Conservation (phyloP, 2,113 vertebrate species). For the Dunckerocampus dactyliophorus region DNA sequence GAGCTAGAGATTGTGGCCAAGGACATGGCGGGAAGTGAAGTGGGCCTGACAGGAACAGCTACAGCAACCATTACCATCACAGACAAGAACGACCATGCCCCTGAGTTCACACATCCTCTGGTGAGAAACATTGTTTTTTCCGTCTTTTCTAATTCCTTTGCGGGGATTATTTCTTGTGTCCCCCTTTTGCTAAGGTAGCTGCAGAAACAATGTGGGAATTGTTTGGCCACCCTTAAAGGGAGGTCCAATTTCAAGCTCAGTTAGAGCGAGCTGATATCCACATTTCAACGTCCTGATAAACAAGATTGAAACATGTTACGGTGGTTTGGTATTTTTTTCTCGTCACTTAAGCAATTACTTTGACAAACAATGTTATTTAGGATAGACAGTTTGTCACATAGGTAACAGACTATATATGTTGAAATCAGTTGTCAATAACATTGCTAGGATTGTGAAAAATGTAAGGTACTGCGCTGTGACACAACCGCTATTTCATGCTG, state of each 20-base stretch:
- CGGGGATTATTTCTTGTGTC: neutral
- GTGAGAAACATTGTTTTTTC: slow-evolving; percentile 66
- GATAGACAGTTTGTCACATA: too few relatives aligned
- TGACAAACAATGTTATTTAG: too few relatives aligned
- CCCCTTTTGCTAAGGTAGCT: neutral
- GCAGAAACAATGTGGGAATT: neutral
- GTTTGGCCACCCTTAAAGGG: slow-evolving; percentile 14
- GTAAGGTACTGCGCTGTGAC: neutral
- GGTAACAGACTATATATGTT: neutral
- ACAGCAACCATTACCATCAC: slow-evolving; percentile 94
- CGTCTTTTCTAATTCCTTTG: neutral
- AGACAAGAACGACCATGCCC: slow-evolving; percentile 95
- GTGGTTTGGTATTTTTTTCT: neutral
- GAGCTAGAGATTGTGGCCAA: slow-evolving; percentile 94
- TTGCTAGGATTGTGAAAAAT: neutral
- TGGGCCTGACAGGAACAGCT: slow-evolving; percentile 90
- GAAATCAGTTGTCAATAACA: neutral
- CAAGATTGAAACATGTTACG: neutral
- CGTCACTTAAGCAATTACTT: neutral
- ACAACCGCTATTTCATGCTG: neutral
- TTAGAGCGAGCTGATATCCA: neutral
- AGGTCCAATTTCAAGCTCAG: slow-evolving; percentile 17
- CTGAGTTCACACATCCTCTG: slow-evolving; percentile 95
- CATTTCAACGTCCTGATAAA: neutral
- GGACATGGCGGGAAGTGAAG: slow-evolving; percentile 92